These are phyloP conservation scores for Carcharodon carcharias DNA, from an alignment of 2,797 vertebrate species.

Conservation along the genomic window DNA sequence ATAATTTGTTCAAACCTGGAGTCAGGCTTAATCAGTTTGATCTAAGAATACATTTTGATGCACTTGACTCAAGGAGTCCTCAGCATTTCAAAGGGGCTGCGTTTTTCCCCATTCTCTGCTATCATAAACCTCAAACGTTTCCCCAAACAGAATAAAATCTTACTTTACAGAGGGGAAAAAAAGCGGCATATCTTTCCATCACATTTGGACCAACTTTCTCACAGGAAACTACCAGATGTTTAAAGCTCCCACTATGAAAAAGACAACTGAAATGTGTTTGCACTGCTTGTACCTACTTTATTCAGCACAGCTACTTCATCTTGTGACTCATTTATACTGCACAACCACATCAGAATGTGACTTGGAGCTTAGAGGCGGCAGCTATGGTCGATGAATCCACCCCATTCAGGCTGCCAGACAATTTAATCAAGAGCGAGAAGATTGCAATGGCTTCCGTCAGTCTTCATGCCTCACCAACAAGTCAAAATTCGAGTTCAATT, in stretches of 20 bases:
- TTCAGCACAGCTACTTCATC: background rate
- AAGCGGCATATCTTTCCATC: background rate
- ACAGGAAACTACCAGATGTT: background rate
- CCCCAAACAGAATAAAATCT: background rate
- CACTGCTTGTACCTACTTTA: background rate
- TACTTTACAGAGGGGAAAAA: background rate
- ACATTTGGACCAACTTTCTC: background rate
- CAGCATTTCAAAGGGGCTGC: background rate
- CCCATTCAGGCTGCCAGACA: background rate
- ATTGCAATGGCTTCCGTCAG: background rate
- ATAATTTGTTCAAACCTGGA: background rate
- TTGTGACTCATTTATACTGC: conserved; percentile 22
- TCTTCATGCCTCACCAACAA: background rate
- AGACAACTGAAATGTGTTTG: background rate
- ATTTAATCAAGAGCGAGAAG: background rate
- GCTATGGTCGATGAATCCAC: background rate
- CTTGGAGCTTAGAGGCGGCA: background rate
- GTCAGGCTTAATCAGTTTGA: background rate
- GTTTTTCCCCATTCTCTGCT: background rate
- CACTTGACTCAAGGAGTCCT: background rate
- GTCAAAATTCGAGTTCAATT: background rate
- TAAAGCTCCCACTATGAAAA: background rate
- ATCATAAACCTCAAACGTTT: background rate
- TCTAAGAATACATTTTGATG: background rate
- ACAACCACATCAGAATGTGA: background rate